Evolutionary conservation across 2,888 invertebrate species (phyloP).

Genomic region (Mystacides longicornis): DNA sequence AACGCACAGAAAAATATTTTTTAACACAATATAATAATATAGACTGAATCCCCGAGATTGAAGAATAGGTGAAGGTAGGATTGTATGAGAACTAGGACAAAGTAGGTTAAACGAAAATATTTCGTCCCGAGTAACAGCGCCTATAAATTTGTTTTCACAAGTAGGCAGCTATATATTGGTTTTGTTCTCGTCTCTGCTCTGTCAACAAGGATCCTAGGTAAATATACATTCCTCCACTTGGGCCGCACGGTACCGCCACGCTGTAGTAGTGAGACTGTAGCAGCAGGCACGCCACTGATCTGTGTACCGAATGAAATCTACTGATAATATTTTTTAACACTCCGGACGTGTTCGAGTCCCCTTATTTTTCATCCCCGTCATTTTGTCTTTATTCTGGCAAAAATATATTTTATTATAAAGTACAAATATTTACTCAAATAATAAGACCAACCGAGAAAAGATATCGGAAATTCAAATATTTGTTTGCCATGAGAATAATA

Average conservation of each 20-base stretch:
- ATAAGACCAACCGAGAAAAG: background rate
- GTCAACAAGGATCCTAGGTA: slow-evolving; percentile 1
- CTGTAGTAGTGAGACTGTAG: background rate
- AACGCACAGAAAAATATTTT: too few relatives aligned
- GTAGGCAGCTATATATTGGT: too few relatives aligned
- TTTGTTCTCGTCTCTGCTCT: background rate
- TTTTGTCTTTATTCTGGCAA: background rate
- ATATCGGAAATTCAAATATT: slow-evolving; percentile 1
- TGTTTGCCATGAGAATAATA: background rate
- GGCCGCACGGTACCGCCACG: too few relatives aligned
- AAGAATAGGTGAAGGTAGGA: too few relatives aligned
- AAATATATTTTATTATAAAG: background rate
- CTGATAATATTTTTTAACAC: background rate
- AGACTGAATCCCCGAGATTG: too few relatives aligned
- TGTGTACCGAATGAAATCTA: background rate
- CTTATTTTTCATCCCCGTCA: background rate
- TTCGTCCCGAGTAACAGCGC: too few relatives aligned
- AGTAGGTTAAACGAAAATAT: too few relatives aligned
- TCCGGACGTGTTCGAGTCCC: background rate
- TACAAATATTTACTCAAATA: background rate
- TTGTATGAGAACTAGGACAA: too few relatives aligned
- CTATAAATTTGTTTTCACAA: too few relatives aligned
- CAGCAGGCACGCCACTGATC: background rate
- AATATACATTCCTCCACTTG: background rate
- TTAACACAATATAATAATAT: too few relatives aligned